These are phyloP conservation scores for Crotalus horridus DNA, from an alignment of 2,113 vertebrate species.

Conservation along the genomic window DNA sequence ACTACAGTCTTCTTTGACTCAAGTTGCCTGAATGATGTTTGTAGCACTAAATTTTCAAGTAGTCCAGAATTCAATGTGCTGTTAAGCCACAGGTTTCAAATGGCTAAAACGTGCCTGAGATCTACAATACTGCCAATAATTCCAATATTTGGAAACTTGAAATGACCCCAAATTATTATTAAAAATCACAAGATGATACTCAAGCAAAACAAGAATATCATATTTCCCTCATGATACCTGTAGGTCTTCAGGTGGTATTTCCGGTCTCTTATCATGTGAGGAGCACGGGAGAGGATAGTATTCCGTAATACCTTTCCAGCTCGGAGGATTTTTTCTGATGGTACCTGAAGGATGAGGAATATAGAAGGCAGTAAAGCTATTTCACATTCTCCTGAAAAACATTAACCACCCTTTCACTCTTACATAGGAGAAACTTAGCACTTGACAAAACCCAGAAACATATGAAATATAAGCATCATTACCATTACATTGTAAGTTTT, in stretches of 20 bases:
- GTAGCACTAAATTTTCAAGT: background rate
- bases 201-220: background rate
- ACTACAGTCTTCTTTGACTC: background rate
- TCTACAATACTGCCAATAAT: constrained; percentile 37
- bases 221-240: constrained; percentile 70
- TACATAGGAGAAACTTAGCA: constrained; percentile 6
- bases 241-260: constrained; percentile 97
- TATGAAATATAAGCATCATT: background rate
- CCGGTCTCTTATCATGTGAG: constrained; percentile 97
- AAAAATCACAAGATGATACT: constrained; percentile 19
- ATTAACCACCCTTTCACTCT: constrained; percentile 18
- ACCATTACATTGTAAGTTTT: background rate
- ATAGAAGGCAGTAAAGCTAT: constrained; percentile 40
- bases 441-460: background rate
- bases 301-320: constrained; percentile 89
- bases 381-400: constrained; percentile 44
- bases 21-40: background rate
- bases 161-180: constrained; percentile 31
- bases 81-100: background rate
- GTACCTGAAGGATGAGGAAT: constrained; percentile 73
- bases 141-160: constrained; percentile 37
- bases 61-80: background rate
- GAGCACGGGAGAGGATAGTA: constrained; percentile 84
- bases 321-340: constrained; percentile 91
- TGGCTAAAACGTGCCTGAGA: background rate